Base-by-base conservation (phyloP, 2,888 invertebrate genomes). In the Andrena bucephala region DNA sequence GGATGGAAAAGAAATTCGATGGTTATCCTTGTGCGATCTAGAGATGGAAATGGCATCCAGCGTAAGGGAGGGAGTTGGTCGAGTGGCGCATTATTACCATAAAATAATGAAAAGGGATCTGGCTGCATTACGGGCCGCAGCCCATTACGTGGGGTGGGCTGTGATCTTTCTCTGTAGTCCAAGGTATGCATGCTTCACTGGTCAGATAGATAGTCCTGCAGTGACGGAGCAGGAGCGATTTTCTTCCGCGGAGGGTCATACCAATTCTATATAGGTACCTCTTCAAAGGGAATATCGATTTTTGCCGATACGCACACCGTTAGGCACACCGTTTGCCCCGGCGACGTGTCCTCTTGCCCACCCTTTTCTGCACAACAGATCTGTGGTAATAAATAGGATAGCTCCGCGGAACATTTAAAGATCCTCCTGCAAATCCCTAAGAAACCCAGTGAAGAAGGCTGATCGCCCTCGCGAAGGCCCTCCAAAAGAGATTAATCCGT, bases 101-200 rank as follows among this genome's bases (percentile, higher is more conserved):
- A 90, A 90, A 89, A 88, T 90, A 90, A 90, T 90, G 90, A 90
- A 90, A 90, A 87, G 88, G 89, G 90, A 90, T 89, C 87, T 72
- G 75, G 84, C 77, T 84, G 88, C 86, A 88, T 88, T 89, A 89
- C 85, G 87, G 81, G 59, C 82, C 79, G 85, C 74, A 84, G 85
- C 77, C 85, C 81, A 87, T 88, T 90, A 87, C 81, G 81, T 84
- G 75, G 84, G 86, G 85, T 79, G 76, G 87, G 62, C 71, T 63
- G 69, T 71, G 76, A 80, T 88, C 88, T 85, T 86, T 77, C 78
- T 78, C 69, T 71, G 69, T 72, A 84, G 84, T 82, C 84, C 65
- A 86, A 84, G 83, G 87, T 83, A 87, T 80, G 90, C 87, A 90
- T 89, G 89, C 84, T 72, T 90, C 88, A 66, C 85, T 83, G 90